Conservation (phyloP, 2,888 invertebrate genomes). For the Leucophora obtusa region DNA sequence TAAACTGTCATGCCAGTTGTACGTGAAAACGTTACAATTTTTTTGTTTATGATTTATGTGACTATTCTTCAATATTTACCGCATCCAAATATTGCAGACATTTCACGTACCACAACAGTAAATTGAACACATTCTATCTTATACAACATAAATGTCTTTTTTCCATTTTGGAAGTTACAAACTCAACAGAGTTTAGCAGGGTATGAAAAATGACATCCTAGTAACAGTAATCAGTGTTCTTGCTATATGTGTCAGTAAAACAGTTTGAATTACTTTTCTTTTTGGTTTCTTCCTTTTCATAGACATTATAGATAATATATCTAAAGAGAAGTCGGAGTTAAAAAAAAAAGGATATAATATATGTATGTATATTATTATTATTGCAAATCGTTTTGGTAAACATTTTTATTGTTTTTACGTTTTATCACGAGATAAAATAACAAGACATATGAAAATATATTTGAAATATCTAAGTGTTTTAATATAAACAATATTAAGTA, state of each 20-base stretch:
- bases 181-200: background rate
- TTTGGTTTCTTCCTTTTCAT: background rate
- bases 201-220: conserved; percentile 15
- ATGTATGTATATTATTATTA: too few relatives aligned
- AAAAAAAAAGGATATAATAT: background rate
- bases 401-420: conserved; percentile 39
- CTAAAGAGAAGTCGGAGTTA: background rate
- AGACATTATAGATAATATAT: conserved; percentile 2
- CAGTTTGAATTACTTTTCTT: background rate
- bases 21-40: conserved; percentile 38
- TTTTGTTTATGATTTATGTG: conserved; percentile 43
- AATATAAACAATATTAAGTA: too few relatives aligned
- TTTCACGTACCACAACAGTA: conserved; percentile 22
- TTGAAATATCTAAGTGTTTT: too few relatives aligned
- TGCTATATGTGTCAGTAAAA: background rate
- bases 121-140: conserved; percentile 12
- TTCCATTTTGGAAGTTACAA: background rate
- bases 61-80: background rate
- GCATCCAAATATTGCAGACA: background rate
- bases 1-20: conserved; percentile 26
- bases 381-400: conserved; percentile 43
- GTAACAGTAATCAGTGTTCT: conserved; percentile 20
- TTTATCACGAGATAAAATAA: conserved; percentile 15
- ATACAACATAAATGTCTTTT: background rate
- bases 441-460: background rate